These are phyloP conservation scores for Cantharis lateralis DNA, from an alignment of 2,888 invertebrate species.

Conservation along the genomic window DNA sequence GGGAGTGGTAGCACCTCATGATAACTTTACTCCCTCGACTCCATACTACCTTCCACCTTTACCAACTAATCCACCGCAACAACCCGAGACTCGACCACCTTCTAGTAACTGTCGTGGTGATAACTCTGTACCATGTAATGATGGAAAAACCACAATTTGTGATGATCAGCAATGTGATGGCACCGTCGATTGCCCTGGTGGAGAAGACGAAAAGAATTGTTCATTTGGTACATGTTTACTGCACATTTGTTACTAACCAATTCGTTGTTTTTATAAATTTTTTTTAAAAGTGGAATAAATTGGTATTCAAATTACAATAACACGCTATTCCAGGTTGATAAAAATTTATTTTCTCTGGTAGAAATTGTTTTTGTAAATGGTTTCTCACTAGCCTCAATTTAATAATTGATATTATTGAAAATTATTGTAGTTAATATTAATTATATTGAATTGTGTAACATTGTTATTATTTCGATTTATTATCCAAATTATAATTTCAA, in stretches of 20 bases:
- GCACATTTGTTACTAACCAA: conserved; percentile 22
- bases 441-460: not conserved
- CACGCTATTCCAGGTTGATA: not conserved
- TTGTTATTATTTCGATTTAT: not conserved
- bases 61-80: not conserved
- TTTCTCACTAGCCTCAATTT: not conserved
- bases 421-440: no score
- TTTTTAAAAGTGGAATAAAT: no score
- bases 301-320: not conserved
- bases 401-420: not conserved
- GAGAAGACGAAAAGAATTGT: conserved; percentile 71
- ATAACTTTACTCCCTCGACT: not conserved
- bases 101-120: conserved; percentile 58
- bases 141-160: conserved; percentile 61
- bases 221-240: conserved; percentile 32
- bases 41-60: not conserved
- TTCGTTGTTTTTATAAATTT: not conserved
- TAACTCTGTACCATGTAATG: conserved; percentile 58
- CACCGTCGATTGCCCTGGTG: conserved; percentile 65
- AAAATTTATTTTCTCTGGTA: not conserved
- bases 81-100: conserved; percentile 7
- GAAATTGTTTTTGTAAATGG: not conserved
- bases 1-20: not conserved
- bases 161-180: conserved; percentile 67
- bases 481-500: not conserved